Percentiles rank a stretch among this genome's conserved stretches.
phyloP scores from a whole-genome alignment of 2,797 vertebrate genomes.

The Dermochelys coriacea region DNA sequence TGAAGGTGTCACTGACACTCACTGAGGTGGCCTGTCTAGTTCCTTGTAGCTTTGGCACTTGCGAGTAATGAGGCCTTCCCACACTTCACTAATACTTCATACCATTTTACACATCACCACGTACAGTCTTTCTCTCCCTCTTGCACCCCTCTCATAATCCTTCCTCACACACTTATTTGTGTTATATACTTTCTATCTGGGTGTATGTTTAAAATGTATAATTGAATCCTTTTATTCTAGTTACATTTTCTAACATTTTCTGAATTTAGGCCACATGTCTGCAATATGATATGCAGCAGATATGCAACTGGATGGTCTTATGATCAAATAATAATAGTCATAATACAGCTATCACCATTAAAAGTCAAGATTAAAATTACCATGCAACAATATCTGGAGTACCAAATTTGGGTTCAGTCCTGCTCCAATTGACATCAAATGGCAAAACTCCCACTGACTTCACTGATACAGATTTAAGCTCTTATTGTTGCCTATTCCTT shows the following conservation, averaged over 20 bases:
- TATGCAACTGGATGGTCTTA: neutral
- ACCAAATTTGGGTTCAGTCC: neutral
- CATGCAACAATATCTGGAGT: neutral
- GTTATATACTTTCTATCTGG: neutral
- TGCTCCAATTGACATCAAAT: neutral
- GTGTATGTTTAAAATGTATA: neutral
- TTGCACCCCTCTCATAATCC: neutral
- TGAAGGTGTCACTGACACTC: neutral
- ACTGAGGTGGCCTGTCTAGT: neutral
- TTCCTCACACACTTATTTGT: neutral
- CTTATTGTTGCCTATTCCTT: neutral
- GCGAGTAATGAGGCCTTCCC: neutral
- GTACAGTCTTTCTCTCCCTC: neutral
- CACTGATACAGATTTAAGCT: neutral
- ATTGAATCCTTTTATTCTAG: neutral
- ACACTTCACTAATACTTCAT: neutral
- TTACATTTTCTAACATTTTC: neutral
- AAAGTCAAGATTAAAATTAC: neutral
- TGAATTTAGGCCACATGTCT: neutral
- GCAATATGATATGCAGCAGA: neutral
- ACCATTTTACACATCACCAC: fast-evolving
- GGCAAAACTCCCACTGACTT: neutral
- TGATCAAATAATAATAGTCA: neutral
- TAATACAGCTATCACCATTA: neutral
- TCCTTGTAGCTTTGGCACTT: neutral